A percentile compares a stretch with the other conserved stretches of the same genome.
Conservation (phyloP, 2,888 invertebrate genomes). For the Panzeria rudis region DNA sequence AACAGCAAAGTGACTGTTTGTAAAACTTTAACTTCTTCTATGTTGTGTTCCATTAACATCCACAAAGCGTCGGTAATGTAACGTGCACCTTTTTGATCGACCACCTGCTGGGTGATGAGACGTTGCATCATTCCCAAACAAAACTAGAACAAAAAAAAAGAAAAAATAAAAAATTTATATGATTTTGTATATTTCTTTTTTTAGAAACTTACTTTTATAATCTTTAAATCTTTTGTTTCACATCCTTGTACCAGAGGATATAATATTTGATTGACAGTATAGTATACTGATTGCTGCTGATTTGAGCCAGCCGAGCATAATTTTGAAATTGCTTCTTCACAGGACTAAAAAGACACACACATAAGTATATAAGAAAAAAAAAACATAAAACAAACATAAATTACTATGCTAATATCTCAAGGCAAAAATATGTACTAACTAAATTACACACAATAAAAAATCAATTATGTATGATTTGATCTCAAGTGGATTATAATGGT, state of each 20-base stretch:
- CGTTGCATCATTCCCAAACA: constrained; percentile 97
- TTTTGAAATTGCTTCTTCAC: constrained; percentile 97
- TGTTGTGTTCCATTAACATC: constrained; percentile 96
- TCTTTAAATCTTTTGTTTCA: constrained; percentile 97
- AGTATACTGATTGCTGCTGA: constrained; percentile 92
- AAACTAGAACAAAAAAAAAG: constrained; percentile 86
- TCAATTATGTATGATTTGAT: constrained; percentile 27
- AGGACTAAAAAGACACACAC: constrained; percentile 88
- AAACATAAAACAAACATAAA: constrained; percentile 1
- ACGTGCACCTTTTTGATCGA: constrained; percentile 95
- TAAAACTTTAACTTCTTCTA: constrained; percentile 97
- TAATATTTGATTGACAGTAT: constrained; percentile 96
- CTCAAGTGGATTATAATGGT: not conserved
- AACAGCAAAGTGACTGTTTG: constrained; percentile 97
- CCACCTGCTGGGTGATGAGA: constrained; percentile 94
- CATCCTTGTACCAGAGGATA: constrained; percentile 98
- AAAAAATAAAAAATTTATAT: constrained; percentile 1
- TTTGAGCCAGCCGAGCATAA: constrained; percentile 90
- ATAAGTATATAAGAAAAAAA: not conserved
- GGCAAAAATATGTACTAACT: not conserved
- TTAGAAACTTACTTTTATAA: constrained; percentile 90
- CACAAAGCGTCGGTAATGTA: constrained; percentile 97
- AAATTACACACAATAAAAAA: too few relatives aligned
- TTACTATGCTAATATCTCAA: constrained; percentile 23
- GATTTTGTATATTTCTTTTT: not conserved